phyloP scores from a whole-genome alignment of 2,113 vertebrate genomes.

The Collichthys lucidus region DNA sequence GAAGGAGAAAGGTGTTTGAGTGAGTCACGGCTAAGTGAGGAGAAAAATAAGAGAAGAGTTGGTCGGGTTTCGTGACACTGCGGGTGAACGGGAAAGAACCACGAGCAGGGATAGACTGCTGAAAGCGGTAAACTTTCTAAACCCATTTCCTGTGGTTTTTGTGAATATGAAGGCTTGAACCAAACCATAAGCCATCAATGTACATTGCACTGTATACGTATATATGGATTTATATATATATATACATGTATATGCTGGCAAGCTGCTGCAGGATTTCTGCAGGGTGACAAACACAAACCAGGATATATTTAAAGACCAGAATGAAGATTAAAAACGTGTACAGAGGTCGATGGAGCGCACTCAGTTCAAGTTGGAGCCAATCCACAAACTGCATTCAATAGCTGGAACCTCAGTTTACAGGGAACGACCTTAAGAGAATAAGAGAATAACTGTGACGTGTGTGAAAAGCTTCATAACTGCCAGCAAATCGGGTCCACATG shows the following conservation, averaged over 20 bases:
- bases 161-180: neutral
- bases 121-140: slow-evolving; percentile 27
- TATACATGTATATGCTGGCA: no score
- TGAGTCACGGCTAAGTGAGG: neutral
- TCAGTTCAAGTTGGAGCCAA: neutral
- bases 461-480: neutral
- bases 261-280: neutral
- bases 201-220: neutral
- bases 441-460: slow-evolving; percentile 21
- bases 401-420: neutral
- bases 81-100: slow-evolving; percentile 27
- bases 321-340: slow-evolving; percentile 8
- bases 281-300: slow-evolving; percentile 19
- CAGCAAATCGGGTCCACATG: slow-evolving; percentile 18
- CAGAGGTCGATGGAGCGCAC: neutral
- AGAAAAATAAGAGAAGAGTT: neutral
- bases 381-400: neutral
- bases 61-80: neutral
- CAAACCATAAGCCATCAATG: neutral
- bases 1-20: slow-evolving; percentile 25
- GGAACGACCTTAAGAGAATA: slow-evolving; percentile 1
- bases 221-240: no score
- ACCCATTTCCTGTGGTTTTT: slow-evolving; percentile 44
- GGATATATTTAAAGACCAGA: neutral
- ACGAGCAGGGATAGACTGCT: slow-evolving; percentile 22